Conservation (phyloP, 2,797 vertebrate genomes). For the Lemur catta region DNA sequence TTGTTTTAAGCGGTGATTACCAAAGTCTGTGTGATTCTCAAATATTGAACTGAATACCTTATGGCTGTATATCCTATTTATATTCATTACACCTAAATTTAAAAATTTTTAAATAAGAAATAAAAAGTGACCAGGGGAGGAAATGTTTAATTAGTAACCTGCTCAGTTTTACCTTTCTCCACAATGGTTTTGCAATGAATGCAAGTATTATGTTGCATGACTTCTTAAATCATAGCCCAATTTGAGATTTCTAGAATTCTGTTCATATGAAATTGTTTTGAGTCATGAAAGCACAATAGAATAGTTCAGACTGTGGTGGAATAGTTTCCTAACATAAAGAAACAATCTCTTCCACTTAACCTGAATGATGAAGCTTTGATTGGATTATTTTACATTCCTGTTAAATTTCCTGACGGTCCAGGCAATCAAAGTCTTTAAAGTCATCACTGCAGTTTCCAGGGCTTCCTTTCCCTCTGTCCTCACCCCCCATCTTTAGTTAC, state of each 20-base stretch:
- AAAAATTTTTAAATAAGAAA: not conserved
- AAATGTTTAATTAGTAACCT: not conserved
- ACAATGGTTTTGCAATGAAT: not conserved
- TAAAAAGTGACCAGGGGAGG: not conserved
- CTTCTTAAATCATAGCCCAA: not conserved
- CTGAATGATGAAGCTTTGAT: not conserved
- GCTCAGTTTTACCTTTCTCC: not conserved
- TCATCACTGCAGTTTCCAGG: not conserved
- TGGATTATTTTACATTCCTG: not conserved
- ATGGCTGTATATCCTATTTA: not conserved
- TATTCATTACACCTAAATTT: not conserved
- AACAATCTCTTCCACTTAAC: constrained; percentile 6
- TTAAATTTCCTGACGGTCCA: not conserved
- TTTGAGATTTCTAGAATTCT: constrained; percentile 19
- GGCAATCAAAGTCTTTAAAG: not conserved
- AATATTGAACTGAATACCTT: not conserved
- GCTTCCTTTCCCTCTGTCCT: not conserved
- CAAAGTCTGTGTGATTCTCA: not conserved
- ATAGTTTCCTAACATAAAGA: not conserved
- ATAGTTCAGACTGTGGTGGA: not conserved
- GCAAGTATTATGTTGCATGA: accelerated
- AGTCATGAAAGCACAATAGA: not conserved
- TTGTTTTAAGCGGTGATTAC: not conserved
- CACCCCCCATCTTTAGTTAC: not conserved
- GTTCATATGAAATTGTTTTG: not conserved